Conservation (phyloP, 2,113 vertebrate species). For the Hyperopisus bebe region DNA sequence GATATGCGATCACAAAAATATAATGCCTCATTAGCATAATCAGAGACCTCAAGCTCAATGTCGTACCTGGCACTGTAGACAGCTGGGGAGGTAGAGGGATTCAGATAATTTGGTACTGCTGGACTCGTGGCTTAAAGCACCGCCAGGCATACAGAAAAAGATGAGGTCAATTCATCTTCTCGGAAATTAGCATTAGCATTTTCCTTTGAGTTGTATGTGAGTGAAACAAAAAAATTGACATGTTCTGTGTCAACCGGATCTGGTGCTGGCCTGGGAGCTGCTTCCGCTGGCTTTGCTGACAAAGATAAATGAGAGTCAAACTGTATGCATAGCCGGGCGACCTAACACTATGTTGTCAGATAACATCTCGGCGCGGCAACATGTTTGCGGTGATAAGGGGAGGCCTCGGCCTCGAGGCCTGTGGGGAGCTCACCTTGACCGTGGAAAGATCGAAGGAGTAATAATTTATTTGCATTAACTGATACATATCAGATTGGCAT, state of each 20-base stretch:
- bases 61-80: not conserved
- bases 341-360: not conserved
- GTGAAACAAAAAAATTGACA: not conserved
- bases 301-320: not conserved
- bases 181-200: not conserved
- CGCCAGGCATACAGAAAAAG: not conserved
- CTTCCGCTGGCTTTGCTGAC: not conserved
- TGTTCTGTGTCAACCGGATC: not conserved
- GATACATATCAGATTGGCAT: not conserved
- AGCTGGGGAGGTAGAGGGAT: not conserved
- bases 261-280: too few species aligned
- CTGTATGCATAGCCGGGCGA: not conserved
- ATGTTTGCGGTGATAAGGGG: not conserved
- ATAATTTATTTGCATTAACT: conserved; percentile 1
- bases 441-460: not conserved
- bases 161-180: not conserved
- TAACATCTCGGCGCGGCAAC: not conserved
- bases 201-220: not conserved
- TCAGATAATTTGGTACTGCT: not conserved
- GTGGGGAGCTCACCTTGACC: not conserved
- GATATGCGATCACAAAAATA: not conserved
- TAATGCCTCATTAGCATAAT: not conserved
- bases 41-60: not conserved
- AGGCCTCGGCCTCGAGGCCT: not conserved
- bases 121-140: not conserved